phyloP scores from a whole-genome alignment of 2,888 invertebrate species.

The Hypsopygia costalis region DNA sequence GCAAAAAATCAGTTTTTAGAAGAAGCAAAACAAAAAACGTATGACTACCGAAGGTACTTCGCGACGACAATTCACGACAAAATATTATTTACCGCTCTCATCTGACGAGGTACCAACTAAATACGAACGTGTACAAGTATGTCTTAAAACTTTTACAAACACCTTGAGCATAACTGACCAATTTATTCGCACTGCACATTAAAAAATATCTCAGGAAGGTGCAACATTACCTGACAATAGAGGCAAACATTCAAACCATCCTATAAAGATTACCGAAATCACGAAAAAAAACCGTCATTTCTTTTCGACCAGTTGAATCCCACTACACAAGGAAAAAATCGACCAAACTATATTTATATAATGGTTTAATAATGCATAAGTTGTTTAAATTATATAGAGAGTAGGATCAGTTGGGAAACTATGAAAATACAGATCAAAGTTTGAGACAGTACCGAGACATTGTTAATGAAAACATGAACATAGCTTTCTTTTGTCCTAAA shows the following conservation, averaged over 20 bases:
- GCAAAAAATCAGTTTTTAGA: no score
- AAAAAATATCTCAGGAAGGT: slow-evolving; percentile 11
- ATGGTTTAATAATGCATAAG: not conserved
- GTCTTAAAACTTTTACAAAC: slow-evolving; percentile 10
- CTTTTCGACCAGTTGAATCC: slow-evolving; percentile 14
- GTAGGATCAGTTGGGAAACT: slow-evolving; percentile 7
- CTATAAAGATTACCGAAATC: slow-evolving; percentile 4
- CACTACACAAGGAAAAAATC: slow-evolving; percentile 11
- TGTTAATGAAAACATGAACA: slow-evolving; percentile 11
- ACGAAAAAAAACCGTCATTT: slow-evolving; percentile 13
- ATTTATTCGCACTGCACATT: slow-evolving; percentile 14
- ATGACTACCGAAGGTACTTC: slow-evolving; percentile 9
- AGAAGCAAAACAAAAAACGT: slow-evolving; percentile 4
- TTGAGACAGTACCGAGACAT: slow-evolving; percentile 10
- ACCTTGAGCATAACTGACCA: slow-evolving; percentile 13
- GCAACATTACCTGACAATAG: slow-evolving; percentile 11
- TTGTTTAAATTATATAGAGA: slow-evolving; percentile 7
- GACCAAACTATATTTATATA: slow-evolving; percentile 10
- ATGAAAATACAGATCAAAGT: not conserved
- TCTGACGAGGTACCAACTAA: not conserved
- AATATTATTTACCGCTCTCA: slow-evolving; percentile 11
- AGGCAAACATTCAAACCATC: slow-evolving; percentile 16
- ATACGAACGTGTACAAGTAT: slow-evolving; percentile 8
- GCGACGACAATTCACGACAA: slow-evolving; percentile 9
- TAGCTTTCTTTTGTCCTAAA: slow-evolving; percentile 10